Base-by-base conservation (phyloP, 2,888 invertebrate genomes). In the Euplexia lucipara region DNA sequence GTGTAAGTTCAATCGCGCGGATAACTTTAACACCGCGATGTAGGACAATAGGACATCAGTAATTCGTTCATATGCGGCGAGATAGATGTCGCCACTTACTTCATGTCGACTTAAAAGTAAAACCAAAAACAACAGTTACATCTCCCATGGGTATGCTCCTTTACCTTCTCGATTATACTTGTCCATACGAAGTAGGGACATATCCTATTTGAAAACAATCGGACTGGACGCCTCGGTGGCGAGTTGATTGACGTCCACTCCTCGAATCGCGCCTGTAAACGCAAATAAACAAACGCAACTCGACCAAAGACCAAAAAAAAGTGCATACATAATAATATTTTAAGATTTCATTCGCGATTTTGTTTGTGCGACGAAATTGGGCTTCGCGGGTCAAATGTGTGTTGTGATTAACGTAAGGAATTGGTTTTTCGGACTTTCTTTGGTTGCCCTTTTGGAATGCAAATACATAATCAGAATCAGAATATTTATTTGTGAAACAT, bases 191-290 rank as follows among this genome's bases (percentile, higher is more conserved):
- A 83, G 86, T 69, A 64, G 77, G 65, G 74, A 74, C 75, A 81
- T 68, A 65, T 69, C 66, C 80, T 81, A 90, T 90, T 91, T 89
- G 89, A 88, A 90, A 88, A 91, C 91, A 91, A 91, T 91, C 90
- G 90, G 12, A 32, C 44, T 57, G 52, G 75, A 72, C 79, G 79
- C 74, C 66, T 51, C 82, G 69, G 71, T 75, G 76, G 60, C 69
- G 51, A 45, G 8, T 53, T 85, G 91, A 90, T 84, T 87, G 90
- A 89, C 89, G 79, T 84, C 75, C 79, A 70, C 57, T 58, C 79
- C 63, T 70, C 77, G 70, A 70, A 56, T 59, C 70, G 76, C 72
- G 84, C 74, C 79, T 80, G 83, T 82, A 78, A 84, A 71, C 59
- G 60, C 57, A 81, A 79, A 83, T 70, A 82, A 81, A 72, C 76